Evolutionary conservation across 2,797 vertebrate species (phyloP), one percentile per base, ranked within the genome.

Genomic region (Poecilia wingei): DNA sequence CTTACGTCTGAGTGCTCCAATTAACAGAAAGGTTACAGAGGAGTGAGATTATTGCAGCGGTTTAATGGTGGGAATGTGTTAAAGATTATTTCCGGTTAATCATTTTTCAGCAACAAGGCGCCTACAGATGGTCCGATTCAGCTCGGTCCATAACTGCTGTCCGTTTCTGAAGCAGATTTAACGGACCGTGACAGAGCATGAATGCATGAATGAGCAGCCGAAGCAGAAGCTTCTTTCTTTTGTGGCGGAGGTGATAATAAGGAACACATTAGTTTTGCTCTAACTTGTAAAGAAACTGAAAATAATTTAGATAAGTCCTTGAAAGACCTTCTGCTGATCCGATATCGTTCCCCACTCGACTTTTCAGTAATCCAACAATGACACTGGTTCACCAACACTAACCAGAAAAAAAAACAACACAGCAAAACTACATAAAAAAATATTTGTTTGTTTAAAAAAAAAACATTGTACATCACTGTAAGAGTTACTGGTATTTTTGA

Each of bases 1-100:
- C 68, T 84, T 88, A 84, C 86, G 84, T 86, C 84, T 81, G 81
- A 68, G 84, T 82, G 81, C 68, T 88, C 81, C 79, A 91, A 92
- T 93, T 90, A 93, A 88, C 82, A 88, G 74, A 88, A 88, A 91
- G 87, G 88, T 90, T 88, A 85, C 71, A 70, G 74, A 76, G 82
- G 47, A 74, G 78, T 79, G 84, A 73, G 82, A 80, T 88, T 77
- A 85, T 80, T 86, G 69, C 79, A 71, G 51, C 45, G 66, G 84
- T 75, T 53, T 78, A 82, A 84, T 76, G 74, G 82, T 79, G 73
- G 75, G 20, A 84, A 82, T 47, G 57, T 74, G 71, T 79, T 81
- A 57, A 49, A 79, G 69, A 20, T 71, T 75, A 66, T 85, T 87
- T 85, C 68, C 83, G 84, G 45, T 47, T 46, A 82, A 78, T 77